These are phyloP conservation scores for Trachymyrmex cornetzi DNA, from an alignment of 1,140 invertebrate species.

Conservation along the genomic window DNA sequence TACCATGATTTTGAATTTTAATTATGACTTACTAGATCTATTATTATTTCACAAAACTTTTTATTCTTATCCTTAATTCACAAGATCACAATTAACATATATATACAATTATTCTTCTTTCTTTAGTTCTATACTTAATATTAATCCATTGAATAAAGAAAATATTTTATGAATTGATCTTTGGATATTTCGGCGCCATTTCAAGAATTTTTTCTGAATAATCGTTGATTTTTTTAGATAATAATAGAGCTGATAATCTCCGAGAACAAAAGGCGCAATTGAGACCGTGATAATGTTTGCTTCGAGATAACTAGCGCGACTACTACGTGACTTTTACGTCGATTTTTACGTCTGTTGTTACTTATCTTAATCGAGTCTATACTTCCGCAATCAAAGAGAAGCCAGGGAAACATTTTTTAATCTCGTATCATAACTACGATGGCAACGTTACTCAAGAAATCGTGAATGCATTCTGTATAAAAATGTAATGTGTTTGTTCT, in stretches of 20 bases:
- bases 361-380: slow-evolving; percentile 31
- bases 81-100: neutral
- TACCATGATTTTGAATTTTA: neutral
- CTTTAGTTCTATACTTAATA: neutral
- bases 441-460: slow-evolving; percentile 5
- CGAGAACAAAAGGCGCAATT: slow-evolving; percentile 16
- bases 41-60: neutral
- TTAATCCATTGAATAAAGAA: neutral
- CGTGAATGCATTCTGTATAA: neutral
- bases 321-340: neutral
- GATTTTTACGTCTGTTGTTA: slow-evolving; percentile 23
- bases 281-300: neutral
- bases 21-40: neutral
- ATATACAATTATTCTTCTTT: neutral
- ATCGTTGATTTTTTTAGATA: neutral
- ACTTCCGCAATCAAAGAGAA: slow-evolving; percentile 11
- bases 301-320: slow-evolving; percentile 30
- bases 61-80: neutral
- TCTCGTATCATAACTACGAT: neutral
- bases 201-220: neutral
- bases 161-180: neutral
- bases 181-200: neutral
- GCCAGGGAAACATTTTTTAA: neutral
- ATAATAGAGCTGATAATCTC: slow-evolving; percentile 4
- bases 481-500: neutral